Evolutionary conservation across 2,888 invertebrate genomes (phyloP).

Genomic region (Sepioteuthis lessoniana): DNA sequence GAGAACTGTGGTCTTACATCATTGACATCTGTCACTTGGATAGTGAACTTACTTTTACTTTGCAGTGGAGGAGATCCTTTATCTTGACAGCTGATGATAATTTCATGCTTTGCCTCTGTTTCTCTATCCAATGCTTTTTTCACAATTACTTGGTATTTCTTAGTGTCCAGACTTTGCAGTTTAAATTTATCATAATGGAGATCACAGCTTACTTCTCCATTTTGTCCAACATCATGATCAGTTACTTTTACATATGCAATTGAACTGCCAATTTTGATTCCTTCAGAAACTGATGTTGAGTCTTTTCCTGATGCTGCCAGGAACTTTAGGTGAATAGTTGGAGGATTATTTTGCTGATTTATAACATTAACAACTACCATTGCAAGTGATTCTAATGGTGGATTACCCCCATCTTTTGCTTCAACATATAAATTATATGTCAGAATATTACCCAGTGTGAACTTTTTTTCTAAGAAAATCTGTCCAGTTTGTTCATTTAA

Average conservation of each 20-base stretch:
- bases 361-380: not conserved
- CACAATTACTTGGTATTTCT: conserved; percentile 23
- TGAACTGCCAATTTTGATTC: conserved; percentile 9
- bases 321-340: not conserved
- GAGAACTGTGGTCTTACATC: conserved; percentile 12
- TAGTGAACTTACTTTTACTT: not conserved
- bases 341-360: not conserved
- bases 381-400: not conserved
- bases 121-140: conserved; percentile 10
- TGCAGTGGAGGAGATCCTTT: conserved; percentile 16
- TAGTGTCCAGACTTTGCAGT: not conserved
- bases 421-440: not conserved
- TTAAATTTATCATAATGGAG: conserved; percentile 1
- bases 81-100: conserved; percentile 33
- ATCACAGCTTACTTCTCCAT: not conserved
- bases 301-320: not conserved
- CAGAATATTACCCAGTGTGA: not conserved
- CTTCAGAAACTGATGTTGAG: conserved; percentile 23
- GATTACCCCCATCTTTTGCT: not conserved
- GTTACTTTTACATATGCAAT: not conserved
- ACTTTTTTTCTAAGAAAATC: not conserved
- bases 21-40: not conserved
- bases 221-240: conserved; percentile 3
- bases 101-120: not conserved
- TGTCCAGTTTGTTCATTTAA: not conserved